Conservation (phyloP, 1,140 invertebrate genomes). For the Spodoptera frugiperda region DNA sequence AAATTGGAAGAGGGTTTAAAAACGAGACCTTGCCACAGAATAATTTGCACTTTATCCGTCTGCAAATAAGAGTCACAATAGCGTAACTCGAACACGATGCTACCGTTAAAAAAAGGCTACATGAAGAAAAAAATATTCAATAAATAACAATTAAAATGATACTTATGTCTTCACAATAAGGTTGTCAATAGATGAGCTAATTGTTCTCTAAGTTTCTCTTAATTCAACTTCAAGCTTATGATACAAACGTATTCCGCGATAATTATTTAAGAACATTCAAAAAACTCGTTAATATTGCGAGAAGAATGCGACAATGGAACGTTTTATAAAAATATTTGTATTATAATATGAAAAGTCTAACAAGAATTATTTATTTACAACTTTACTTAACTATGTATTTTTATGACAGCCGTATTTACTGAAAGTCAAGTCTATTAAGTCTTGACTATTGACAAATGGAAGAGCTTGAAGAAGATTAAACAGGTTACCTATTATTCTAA, state of each 20-base stretch:
- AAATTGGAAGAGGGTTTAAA: not conserved
- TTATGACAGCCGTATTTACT: not conserved
- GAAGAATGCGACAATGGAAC: conserved; percentile 1
- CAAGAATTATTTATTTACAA: conserved; percentile 16
- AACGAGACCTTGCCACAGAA: not conserved
- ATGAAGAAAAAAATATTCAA: too few species aligned
- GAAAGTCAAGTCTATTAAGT: not conserved
- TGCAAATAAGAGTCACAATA: not conserved
- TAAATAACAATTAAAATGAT: not conserved
- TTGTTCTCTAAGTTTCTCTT: not conserved
- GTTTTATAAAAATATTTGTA: not conserved
- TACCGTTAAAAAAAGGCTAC: not conserved
- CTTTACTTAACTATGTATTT: not conserved
- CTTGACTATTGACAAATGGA: not conserved
- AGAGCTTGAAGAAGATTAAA: not conserved
- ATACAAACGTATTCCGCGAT: not conserved
- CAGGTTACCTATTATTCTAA: not conserved
- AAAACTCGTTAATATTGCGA: not conserved
- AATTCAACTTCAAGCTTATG: not conserved
- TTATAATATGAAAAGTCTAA: conserved; percentile 1
- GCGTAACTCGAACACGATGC: not conserved
- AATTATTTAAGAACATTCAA: not conserved
- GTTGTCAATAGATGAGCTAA: not conserved
- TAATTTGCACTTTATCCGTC: not conserved
- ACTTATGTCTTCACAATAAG: not conserved